These are phyloP conservation scores for Spongilla lacustris DNA, from an alignment of 37 sponge, comb jelly and placozoan species.

Conservation along the genomic window DNA sequence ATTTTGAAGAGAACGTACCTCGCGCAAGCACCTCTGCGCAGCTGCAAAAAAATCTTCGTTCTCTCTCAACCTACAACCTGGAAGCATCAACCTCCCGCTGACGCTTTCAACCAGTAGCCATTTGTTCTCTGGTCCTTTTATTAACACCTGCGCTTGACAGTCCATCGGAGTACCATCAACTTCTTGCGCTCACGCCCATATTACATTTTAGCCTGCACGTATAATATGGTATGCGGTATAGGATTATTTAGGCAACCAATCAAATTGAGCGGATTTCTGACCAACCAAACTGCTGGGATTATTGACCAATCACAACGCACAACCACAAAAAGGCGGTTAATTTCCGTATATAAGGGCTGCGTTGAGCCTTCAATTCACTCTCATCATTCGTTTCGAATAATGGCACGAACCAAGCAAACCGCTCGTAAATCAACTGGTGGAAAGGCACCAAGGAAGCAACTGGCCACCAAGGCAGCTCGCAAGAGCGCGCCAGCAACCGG, in stretches of 20 bases:
- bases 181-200: not conserved
- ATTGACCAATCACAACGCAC: slow-evolving; percentile 11
- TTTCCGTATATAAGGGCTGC: not conserved
- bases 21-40: slow-evolving; percentile 11
- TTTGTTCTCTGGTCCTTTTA: not conserved
- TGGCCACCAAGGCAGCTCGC: slow-evolving; percentile 90
- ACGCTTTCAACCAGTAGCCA: slow-evolving; percentile 18
- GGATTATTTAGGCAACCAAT: slow-evolving; percentile 28
- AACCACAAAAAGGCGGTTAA: not conserved
- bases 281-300: slow-evolving; percentile 39
- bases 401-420: slow-evolving; percentile 94
- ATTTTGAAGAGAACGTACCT: slow-evolving; percentile 5
- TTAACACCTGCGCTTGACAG: slow-evolving; percentile 6
- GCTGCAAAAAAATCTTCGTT: slow-evolving; percentile 34
- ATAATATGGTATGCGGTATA: slow-evolving; percentile 14
- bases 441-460: slow-evolving; percentile 92
- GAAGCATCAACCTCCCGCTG: slow-evolving; percentile 7
- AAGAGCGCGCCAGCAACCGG: slow-evolving; percentile 94
- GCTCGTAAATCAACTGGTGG: slow-evolving; percentile 91
- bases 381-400: not conserved
- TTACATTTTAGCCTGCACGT: not conserved
- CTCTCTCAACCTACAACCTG: not conserved
- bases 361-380: no score
- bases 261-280: not conserved
- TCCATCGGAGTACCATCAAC: slow-evolving; percentile 11